These are phyloP conservation scores for Drosophila bifasciata DNA, from an alignment of 1,140 invertebrate species.

Conservation along the genomic window DNA sequence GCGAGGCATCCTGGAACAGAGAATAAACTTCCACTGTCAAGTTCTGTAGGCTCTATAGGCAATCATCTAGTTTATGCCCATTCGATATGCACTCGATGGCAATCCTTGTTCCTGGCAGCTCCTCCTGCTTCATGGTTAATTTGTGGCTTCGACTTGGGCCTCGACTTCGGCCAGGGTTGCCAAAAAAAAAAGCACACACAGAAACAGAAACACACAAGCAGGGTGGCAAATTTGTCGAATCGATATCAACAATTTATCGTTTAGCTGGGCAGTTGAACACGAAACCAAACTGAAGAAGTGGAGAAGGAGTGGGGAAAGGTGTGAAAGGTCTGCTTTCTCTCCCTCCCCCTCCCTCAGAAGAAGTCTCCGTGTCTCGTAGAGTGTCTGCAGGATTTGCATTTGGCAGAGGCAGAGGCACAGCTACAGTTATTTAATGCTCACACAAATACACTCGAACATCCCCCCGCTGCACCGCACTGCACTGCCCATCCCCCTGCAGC, in stretches of 20 bases:
- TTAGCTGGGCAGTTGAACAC: conserved; percentile 53
- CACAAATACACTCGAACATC: conserved; percentile 10
- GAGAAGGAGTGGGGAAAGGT: conserved; percentile 11
- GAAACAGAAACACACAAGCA: conserved; percentile 2
- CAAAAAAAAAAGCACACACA: conserved; percentile 6
- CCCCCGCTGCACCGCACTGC: too few relatives aligned
- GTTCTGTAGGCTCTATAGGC: too few relatives aligned
- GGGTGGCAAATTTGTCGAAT: conserved; percentile 52
- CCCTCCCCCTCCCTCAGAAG: background rate
- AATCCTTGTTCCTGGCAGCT: background rate
- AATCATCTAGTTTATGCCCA: too few relatives aligned
- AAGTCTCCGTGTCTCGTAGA: conserved; percentile 1
- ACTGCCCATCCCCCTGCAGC: background rate
- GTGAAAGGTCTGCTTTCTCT: conserved; percentile 12
- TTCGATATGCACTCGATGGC: conserved; percentile 1
- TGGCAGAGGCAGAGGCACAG: conserved; percentile 54
- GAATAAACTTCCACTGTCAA: too few relatives aligned
- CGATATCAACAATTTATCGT: conserved; percentile 77
- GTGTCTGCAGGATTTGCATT: conserved; percentile 61
- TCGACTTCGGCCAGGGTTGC: conserved; percentile 12
- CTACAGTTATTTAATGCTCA: conserved; percentile 67
- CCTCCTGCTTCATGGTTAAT: conserved; percentile 41
- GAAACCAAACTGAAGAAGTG: conserved; percentile 26
- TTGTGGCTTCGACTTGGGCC: conserved; percentile 35
- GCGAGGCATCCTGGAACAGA: too few relatives aligned